phyloP scores from a whole-genome alignment of 2,797 vertebrate species.

The Myotis myotis region DNA sequence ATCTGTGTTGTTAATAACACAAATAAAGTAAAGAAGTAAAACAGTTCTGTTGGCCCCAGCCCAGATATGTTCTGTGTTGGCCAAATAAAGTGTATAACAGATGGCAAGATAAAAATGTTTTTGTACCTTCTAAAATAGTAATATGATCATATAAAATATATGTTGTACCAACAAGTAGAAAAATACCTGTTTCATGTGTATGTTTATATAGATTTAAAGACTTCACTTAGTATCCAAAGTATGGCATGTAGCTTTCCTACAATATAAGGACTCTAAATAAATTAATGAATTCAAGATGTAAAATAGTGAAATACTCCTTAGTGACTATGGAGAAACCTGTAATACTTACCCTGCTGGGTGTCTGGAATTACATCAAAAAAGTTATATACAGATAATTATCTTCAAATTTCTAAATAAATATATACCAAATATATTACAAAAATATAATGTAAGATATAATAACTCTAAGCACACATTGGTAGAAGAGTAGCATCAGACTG shows the following conservation, averaged over 20 bases:
- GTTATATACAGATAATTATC: background rate
- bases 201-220: background rate
- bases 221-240: background rate
- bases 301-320: background rate
- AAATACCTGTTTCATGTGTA: background rate
- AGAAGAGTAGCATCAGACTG: background rate
- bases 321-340: background rate
- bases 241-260: background rate
- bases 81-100: background rate
- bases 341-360: background rate
- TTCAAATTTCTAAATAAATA: background rate
- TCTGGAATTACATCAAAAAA: background rate
- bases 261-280: background rate
- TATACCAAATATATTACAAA: background rate
- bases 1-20: conserved; percentile 27
- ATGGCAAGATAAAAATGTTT: conserved; percentile 29
- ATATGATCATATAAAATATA: conserved; percentile 42
- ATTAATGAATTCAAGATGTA: background rate
- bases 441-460: background rate
- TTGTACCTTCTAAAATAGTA: conserved; percentile 6
- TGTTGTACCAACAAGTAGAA: background rate
- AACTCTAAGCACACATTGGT: background rate
- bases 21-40: conserved; percentile 24
- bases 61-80: background rate
- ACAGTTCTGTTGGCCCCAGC: background rate